Evolutionary conservation across 2,888 invertebrate species (phyloP).

Genomic region (Cynaeus angustus): DNA sequence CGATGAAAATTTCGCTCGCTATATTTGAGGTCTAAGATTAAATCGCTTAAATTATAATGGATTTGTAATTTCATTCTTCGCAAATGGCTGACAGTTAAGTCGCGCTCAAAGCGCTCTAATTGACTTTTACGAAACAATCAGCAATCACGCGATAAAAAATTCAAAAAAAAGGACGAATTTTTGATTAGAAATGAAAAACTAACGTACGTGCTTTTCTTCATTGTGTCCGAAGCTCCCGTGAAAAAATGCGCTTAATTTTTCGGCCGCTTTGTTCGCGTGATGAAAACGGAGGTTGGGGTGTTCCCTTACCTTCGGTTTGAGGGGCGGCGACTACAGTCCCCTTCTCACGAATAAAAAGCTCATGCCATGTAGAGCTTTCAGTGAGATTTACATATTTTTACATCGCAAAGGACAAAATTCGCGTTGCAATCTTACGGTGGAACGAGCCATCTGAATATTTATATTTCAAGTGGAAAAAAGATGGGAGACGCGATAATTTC

Average conservation of each 20-base stretch:
- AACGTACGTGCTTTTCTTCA: not conserved
- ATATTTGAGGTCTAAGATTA: constrained; percentile 62
- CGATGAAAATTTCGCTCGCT: constrained; percentile 62
- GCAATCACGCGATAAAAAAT: constrained; percentile 10
- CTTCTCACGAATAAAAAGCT: constrained; percentile 57
- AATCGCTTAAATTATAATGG: constrained; percentile 65
- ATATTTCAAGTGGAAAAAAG: constrained; percentile 56
- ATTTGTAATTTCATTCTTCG: constrained; percentile 63
- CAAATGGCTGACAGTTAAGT: constrained; percentile 55
- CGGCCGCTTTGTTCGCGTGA: constrained; percentile 59
- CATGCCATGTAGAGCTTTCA: constrained; percentile 63
- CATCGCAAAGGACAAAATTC: constrained; percentile 67
- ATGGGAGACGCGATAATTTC: constrained; percentile 50
- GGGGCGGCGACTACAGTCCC: constrained; percentile 61
- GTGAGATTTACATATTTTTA: constrained; percentile 70
- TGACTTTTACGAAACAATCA: constrained; percentile 45
- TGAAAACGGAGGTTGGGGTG: constrained; percentile 63
- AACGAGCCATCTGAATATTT: constrained; percentile 64
- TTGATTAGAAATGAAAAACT: not conserved
- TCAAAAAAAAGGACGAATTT: not conserved
- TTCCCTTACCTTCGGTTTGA: constrained; percentile 64
- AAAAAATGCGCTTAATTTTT: constrained; percentile 45
- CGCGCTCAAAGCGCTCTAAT: constrained; percentile 30
- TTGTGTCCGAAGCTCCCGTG: not conserved
- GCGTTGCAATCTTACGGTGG: constrained; percentile 66